Evolutionary conservation across 2,113 vertebrate genomes (phyloP), one percentile per base, ranked within the genome.

Genomic region (Protobothrops flavoviridis): DNA sequence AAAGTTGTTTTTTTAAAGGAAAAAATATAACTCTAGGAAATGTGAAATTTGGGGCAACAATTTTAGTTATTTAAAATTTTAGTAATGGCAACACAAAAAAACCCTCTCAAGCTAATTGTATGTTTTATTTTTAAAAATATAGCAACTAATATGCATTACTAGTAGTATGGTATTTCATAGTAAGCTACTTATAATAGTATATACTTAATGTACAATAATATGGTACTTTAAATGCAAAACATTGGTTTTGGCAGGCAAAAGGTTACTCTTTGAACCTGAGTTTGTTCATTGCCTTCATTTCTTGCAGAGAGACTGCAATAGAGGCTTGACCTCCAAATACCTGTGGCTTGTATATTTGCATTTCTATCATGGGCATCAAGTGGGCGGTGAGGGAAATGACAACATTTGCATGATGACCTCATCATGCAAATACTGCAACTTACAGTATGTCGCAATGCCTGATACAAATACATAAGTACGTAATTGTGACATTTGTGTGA

Each of bases 321-420:
- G 6, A 39, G 94, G 92, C 92, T 95, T 92, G 87, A 50, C 81
- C 11, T 92, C 95, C 94, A 94, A 93, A 94, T 92, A 23, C 88
- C 88, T 95, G 93, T 96, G 94, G 90, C 92, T 33, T 95, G 94
- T 92, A 23, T 93, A 90, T 87, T 45, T 90, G 56, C 86, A 87
- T 52, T 87, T 43, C 17, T 81, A 81, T 81, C 74, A 21, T 43
- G 74, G 74, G 33, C 74, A 81, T 9, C 74, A 81, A 81, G n/a
- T 81, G 17, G 33, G 74, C 2, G 74, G 20, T 3, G 5, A 81
- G 74, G 33, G 74, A 81, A 81, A 81, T 43, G 74, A 81, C 69
- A 74, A 74, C 33, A 81, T 81, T 81, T 81, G 74, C 74, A 43
- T 43, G 17, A 81, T 81, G 7, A 81, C 33, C 7, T 81, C 74